Evolutionary conservation across 2,888 invertebrate species (phyloP).

Genomic region (Apodemia duryi): DNA sequence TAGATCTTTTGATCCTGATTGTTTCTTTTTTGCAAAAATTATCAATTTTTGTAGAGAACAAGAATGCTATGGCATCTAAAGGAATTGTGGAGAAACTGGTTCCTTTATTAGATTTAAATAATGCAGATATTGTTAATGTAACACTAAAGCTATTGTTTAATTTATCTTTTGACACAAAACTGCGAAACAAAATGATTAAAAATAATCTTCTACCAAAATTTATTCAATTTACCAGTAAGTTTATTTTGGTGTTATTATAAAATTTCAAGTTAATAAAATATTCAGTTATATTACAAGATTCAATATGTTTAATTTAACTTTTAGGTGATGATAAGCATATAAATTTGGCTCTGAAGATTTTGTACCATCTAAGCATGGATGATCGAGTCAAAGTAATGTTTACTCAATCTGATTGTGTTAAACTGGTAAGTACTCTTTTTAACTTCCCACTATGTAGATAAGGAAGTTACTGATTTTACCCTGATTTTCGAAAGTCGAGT

Average conservation of each 20-base stretch:
- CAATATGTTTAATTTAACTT: conserved; percentile 34
- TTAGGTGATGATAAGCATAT: conserved; percentile 88
- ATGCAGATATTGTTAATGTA: conserved; percentile 87
- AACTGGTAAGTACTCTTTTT: conserved; percentile 77
- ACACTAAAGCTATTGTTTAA: conserved; percentile 94
- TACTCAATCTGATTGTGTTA: conserved; percentile 95
- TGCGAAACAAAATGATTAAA: conserved; percentile 93
- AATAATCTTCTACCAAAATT: conserved; percentile 93
- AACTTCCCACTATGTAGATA: too few relatives aligned
- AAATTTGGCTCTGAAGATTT: conserved; percentile 86
- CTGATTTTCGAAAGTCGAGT: too few relatives aligned
- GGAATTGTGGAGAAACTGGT: conserved; percentile 91
- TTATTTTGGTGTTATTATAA: background rate
- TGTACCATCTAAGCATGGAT: conserved; percentile 97
- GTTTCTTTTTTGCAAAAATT: conserved; percentile 97
- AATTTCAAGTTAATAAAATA: background rate
- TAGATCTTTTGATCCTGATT: conserved; percentile 92
- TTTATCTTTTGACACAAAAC: conserved; percentile 94
- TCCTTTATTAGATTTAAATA: conserved; percentile 84
- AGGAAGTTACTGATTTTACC: too few relatives aligned
- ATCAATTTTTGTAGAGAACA: conserved; percentile 96
- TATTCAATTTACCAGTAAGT: conserved; percentile 90
- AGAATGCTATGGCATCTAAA: conserved; percentile 91
- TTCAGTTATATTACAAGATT: background rate
- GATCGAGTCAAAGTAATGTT: conserved; percentile 96